Evolutionary conservation across 2,113 vertebrate species (phyloP).

Genomic region (Brachyhypopomus gauderio): DNA sequence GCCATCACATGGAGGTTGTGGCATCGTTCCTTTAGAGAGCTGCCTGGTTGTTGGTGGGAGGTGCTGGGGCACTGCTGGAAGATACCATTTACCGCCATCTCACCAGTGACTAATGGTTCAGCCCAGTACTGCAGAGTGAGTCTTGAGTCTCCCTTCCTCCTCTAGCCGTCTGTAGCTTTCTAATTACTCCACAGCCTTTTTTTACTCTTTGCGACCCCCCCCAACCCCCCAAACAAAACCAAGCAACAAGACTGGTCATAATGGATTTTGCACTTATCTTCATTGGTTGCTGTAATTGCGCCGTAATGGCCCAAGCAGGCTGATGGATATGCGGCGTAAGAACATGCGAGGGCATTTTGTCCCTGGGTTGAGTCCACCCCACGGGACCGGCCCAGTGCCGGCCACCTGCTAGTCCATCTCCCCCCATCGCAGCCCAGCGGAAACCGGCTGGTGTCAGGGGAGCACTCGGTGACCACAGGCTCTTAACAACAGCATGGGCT

Average conservation of each 20-base stretch:
- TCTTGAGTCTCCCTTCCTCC: neutral
- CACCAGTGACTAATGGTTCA: neutral
- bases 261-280: neutral
- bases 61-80: neutral
- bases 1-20: neutral
- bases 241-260: neutral
- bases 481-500: slow-evolving; percentile 37
- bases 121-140: neutral
- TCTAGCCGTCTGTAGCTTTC: neutral
- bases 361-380: slow-evolving; percentile 18
- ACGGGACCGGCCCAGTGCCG: neutral
- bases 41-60: neutral
- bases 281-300: neutral
- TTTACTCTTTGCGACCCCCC: neutral
- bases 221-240: neutral
- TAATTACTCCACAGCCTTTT: neutral
- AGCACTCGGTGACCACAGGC: slow-evolving; percentile 47
- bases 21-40: neutral
- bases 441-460: slow-evolving; percentile 42
- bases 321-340: slow-evolving; percentile 18
- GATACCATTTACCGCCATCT: neutral
- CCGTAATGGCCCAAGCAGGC: neutral
- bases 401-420: slow-evolving; percentile 44
- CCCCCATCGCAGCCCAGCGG: slow-evolving; percentile 12
- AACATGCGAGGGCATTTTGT: neutral